phyloP scores from a whole-genome alignment of 35 echinoderm and acorn worm species.

The Diadema setosum region DNA sequence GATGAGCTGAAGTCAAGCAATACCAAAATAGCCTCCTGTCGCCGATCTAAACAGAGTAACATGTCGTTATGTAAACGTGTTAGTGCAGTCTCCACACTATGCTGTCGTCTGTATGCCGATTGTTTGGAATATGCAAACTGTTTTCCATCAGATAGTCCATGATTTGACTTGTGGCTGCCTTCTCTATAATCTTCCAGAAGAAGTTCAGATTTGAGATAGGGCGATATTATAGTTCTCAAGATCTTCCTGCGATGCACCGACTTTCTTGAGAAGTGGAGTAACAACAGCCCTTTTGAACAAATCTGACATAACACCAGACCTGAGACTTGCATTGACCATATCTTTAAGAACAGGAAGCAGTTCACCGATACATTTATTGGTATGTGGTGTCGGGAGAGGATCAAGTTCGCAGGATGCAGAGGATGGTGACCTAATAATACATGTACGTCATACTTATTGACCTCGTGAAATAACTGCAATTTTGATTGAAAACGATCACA shows the following conservation, averaged over 20 bases:
- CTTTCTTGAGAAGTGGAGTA: constrained; percentile 36
- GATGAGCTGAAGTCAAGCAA: constrained; percentile 65
- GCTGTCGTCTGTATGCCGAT: constrained; percentile 1
- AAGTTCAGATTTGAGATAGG: constrained; percentile 43
- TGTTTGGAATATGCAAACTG: constrained; percentile 13
- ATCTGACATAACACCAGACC: constrained; percentile 8
- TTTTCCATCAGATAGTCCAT: constrained; percentile 27
- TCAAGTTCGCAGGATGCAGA: background rate
- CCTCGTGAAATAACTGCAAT: background rate
- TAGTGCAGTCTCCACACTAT: constrained; percentile 71
- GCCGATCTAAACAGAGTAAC: constrained; percentile 24
- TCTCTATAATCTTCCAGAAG: background rate
- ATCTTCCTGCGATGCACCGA: background rate
- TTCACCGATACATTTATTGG: background rate
- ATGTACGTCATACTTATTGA: background rate
- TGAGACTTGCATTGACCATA: constrained; percentile 35
- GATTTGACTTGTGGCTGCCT: background rate
- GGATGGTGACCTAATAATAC: background rate
- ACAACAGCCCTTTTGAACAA: constrained; percentile 18
- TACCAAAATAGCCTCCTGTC: constrained; percentile 49
- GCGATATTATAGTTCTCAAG: constrained; percentile 26
- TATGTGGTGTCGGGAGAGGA: background rate
- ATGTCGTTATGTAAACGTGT: constrained; percentile 55
- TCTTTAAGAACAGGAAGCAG: background rate
- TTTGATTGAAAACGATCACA: background rate